Base-by-base conservation (phyloP, 2,888 invertebrate species). In the Megalurothrips usitatus region DNA sequence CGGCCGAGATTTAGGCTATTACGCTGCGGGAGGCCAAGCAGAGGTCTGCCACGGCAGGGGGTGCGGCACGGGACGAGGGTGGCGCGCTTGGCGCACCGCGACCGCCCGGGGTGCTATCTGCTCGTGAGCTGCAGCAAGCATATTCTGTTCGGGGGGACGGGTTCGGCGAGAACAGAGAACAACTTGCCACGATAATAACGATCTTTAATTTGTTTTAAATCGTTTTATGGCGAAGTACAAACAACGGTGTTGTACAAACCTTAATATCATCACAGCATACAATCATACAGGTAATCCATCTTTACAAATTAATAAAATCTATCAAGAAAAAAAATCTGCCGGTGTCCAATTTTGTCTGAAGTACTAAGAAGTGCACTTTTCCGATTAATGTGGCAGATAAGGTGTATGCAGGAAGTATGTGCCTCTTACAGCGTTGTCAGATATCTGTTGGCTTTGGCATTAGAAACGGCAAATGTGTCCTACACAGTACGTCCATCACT, bases 161-260 rank as follows among this genome's bases (percentile, higher is more conserved):
- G 34, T 43, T 43, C 34, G 34, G 34, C 2, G 34, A 43, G 34
- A 43, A 43, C 34, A 43, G 34, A 43, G 34, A 4, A 43, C 34
- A 58, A n/a, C 58, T 75, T 75, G 68, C 68, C 68, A 75, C 23
- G 68, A 75, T 75, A 23, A 23, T 26, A 75, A 75, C 68, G 68
- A 75, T 26, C 23, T 75, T 75, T 75, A 75, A 75, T 75, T 75
- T 75, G 23, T 68, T 68, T 75, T 75, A 1, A 75, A 75, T 75
- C 68, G 68, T 75, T 75, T 75, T 75, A 75, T 75, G 68, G 68
- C 68, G 68, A 75, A 26, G 68, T 75, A 75, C 68, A 26, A 75
- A 75, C 26, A 26, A 75, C 34, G 58, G 19, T 58, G 68, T 26
- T 75, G 68, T 75, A 75, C 68, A 26, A 75, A 75, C 68, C 68